Evolutionary conservation across 2,888 invertebrate genomes (phyloP), one percentile per base, ranked within the genome.

Genomic region (Nemotelus nigrinus): DNA sequence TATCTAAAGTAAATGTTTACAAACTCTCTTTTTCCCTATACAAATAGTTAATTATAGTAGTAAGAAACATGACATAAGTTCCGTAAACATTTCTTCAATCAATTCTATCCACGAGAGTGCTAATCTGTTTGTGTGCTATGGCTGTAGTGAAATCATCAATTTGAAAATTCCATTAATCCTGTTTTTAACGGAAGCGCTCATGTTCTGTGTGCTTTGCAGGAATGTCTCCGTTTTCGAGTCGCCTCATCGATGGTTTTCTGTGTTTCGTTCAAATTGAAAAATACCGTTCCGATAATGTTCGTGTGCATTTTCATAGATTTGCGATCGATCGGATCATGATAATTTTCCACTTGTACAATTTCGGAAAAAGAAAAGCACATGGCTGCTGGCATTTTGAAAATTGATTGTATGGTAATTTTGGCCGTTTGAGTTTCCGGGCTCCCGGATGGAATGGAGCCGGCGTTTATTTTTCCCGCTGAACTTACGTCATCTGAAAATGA

Each of bases 401-500:
- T 45, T 10, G 68, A 8, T 72, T 64, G 44, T 65, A 39, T 25
- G 25, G 44, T 4, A 2, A n/a, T 67, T 71, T 76, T 44, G 7
- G 64, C 55, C 44, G 50, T 65, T 64, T 25, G 25, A 25, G 25
- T 25, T 44, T 72, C 48, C 48, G 7, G 47, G 45, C 64, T 76
- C 76, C 64, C 76, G 76, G 65, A 65, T 76, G 76, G 76, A 76
- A 47, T 44, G 55, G 65, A 53, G 48, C 25, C 25, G 25, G 25
- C 60, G 65, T 76, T 25, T 65, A 76, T 76, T 64, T 76, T 76
- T 55, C 55, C 53, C 76, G 25, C 25, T 25, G 76, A 76, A 76
- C 65, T 76, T 76, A 76, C 76, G 76, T 76, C 76, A 76, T 76
- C 76, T 76, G 76, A 53, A 76, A 76, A 53, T 25, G 25, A 25